A percentile compares a stretch with the other conserved stretches of the same genome.
These are phyloP conservation scores for Cryptotermes secundus DNA, from an alignment of 1,140 invertebrate species.

Conservation along the genomic window DNA sequence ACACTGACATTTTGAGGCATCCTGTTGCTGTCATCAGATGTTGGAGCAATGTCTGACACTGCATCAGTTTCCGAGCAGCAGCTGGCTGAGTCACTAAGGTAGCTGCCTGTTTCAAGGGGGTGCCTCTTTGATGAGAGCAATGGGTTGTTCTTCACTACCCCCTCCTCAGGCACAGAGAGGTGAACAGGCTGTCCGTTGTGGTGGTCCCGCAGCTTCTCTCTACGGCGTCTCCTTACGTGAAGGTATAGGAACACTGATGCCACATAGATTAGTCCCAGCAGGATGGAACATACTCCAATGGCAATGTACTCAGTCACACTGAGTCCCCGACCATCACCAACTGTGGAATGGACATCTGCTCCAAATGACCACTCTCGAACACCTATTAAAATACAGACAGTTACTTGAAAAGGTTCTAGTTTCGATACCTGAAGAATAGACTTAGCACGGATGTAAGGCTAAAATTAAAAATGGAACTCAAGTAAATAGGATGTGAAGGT, in stretches of 20 bases:
- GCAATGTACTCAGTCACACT: constrained; percentile 69
- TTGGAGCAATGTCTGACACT: not conserved
- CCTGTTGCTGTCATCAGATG: constrained; percentile 11
- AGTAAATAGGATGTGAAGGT: too few relatives aligned
- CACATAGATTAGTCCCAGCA: constrained; percentile 79
- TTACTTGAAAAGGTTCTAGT: too few relatives aligned
- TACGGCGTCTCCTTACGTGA: constrained; percentile 57
- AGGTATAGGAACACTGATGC: constrained; percentile 79
- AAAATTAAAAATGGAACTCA: too few relatives aligned
- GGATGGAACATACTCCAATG: constrained; percentile 74
- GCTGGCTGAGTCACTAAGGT: constrained; percentile 35
- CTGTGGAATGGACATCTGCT: constrained; percentile 58
- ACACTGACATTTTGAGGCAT: not conserved
- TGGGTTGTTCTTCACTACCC: constrained; percentile 75
- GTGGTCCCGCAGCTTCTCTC: not conserved
- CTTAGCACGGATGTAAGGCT: too few relatives aligned
- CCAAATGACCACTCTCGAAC: constrained; percentile 77
- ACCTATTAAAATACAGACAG: constrained; percentile 54
- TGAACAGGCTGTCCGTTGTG: too few relatives aligned
- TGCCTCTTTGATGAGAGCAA: constrained; percentile 49
- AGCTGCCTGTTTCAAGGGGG: constrained; percentile 31
- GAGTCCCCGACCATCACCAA: constrained; percentile 47
- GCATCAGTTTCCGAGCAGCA: constrained; percentile 39
- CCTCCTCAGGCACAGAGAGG: constrained; percentile 50
- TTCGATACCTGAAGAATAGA: too few relatives aligned